Evolutionary conservation across 2,888 invertebrate species (phyloP).

Genomic region (Gnatocerus cornutus): DNA sequence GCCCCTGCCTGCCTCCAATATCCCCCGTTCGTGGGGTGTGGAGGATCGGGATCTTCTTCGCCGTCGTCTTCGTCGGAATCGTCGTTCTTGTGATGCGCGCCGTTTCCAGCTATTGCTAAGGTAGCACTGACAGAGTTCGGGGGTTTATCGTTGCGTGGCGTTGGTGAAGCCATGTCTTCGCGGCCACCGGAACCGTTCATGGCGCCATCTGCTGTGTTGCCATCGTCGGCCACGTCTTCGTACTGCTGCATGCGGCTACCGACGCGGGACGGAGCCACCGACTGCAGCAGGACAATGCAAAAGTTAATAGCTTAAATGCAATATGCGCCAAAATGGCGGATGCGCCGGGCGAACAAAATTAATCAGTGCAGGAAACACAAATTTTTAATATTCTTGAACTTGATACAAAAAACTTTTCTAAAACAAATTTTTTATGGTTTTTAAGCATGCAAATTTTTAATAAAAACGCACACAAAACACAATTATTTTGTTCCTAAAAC

Average conservation of each 20-base stretch:
- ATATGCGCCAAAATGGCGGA: slow-evolving; percentile 33
- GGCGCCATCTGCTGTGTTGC: slow-evolving; percentile 69
- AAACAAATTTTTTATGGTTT: too few species aligned
- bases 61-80: slow-evolving; percentile 67
- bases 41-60: slow-evolving; percentile 57
- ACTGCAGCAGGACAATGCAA: slow-evolving; percentile 55
- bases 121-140: slow-evolving; percentile 61
- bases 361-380: background rate
- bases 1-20: slow-evolving; percentile 73
- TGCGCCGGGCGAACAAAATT: slow-evolving; percentile 27
- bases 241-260: slow-evolving; percentile 69
- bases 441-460: too few species aligned
- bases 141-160: slow-evolving; percentile 64
- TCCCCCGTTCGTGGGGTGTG: slow-evolving; percentile 71
- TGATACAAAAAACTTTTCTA: too few species aligned
- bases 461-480: too few species aligned
- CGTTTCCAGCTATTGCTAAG: slow-evolving; percentile 60
- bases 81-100: slow-evolving; percentile 56
- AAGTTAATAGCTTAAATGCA: background rate
- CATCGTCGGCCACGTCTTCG: slow-evolving; percentile 71
- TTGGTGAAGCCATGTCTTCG: slow-evolving; percentile 70
- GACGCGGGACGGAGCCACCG: slow-evolving; percentile 69
- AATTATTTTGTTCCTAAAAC: too few species aligned
- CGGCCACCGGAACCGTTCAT: slow-evolving; percentile 64
- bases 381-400: too few species aligned